These are phyloP conservation scores for Periophthalmodon schlosseri DNA, from an alignment of 2,113 vertebrate species.

Conservation along the genomic window DNA sequence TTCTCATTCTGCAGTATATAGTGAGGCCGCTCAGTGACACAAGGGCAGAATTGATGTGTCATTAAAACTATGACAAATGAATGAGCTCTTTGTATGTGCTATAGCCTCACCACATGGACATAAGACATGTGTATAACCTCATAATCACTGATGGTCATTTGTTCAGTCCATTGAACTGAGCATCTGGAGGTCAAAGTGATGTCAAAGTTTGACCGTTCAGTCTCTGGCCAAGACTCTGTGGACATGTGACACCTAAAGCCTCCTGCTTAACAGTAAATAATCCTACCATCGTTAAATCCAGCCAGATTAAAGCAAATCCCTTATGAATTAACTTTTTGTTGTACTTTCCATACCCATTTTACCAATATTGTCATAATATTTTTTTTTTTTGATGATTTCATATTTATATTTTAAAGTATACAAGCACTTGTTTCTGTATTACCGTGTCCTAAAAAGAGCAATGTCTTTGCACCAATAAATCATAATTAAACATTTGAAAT, in stretches of 20 bases:
- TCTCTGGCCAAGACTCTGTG: conserved; percentile 39
- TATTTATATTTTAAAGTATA: conserved; percentile 8
- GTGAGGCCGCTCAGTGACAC: background rate
- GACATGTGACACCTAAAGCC: conserved; percentile 73
- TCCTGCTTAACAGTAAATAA: conserved; percentile 73
- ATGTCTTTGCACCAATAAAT: background rate
- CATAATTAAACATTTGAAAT: conserved; percentile 31
- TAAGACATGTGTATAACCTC: background rate
- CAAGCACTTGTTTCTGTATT: conserved; percentile 17
- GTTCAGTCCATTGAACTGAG: conserved; percentile 41
- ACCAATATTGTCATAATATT: conserved; percentile 58
- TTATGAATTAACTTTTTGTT: conserved; percentile 65
- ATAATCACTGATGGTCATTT: conserved; percentile 18
- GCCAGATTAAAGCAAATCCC: conserved; percentile 73
- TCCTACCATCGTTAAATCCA: conserved; percentile 69
- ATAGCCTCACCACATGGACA: background rate
- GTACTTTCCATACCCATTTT: conserved; percentile 69
- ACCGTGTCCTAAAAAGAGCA: background rate
- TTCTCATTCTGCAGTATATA: background rate
- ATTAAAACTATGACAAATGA: background rate
- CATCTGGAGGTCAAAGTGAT: conserved; percentile 55
- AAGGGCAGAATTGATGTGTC: background rate
- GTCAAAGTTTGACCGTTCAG: conserved; percentile 39
- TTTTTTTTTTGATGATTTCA: conserved; percentile 16
- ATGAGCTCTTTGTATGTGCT: too few species aligned